A percentile compares a stretch with the other conserved stretches of the same genome.
Conservation (phyloP, 1,140 invertebrate genomes). For the Scaptomyza graminum region DNA sequence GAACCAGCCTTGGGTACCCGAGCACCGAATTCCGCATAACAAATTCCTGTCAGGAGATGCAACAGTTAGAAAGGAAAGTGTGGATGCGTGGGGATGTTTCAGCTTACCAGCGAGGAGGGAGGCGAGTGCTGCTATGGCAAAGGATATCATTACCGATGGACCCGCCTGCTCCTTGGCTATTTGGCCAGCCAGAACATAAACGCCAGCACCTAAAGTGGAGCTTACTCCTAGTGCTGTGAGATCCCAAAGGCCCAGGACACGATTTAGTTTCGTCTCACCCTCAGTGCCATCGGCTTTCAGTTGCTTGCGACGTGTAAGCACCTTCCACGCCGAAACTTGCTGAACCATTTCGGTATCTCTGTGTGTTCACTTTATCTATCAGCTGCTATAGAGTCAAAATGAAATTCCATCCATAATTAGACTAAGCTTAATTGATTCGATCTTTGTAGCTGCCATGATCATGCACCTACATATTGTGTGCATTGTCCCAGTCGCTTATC, state of each 20-base stretch:
- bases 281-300: constrained; percentile 63
- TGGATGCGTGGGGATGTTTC: not conserved
- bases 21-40: constrained; percentile 94
- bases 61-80: not conserved
- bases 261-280: constrained; percentile 71
- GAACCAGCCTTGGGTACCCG: constrained; percentile 93
- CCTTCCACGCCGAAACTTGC: constrained; percentile 74
- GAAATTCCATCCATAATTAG: constrained; percentile 13
- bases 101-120: constrained; percentile 90
- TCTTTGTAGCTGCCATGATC: constrained; percentile 59
- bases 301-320: constrained; percentile 74
- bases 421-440: constrained; percentile 30
- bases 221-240: constrained; percentile 92
- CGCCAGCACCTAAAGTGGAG: constrained; percentile 93
- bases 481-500: constrained; percentile 50
- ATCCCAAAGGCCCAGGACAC: constrained; percentile 89
- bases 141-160: constrained; percentile 92
- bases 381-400: too few relatives aligned
- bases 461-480: constrained; percentile 27
- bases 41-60: constrained; percentile 87
- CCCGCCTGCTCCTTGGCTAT: constrained; percentile 92
- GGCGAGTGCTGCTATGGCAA: constrained; percentile 92
- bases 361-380: constrained; percentile 3
- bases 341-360: constrained; percentile 55
- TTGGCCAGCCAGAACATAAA: constrained; percentile 94